phyloP scores from a whole-genome alignment of 92 coral and sea anemone species.

The Siderastrea radians region DNA sequence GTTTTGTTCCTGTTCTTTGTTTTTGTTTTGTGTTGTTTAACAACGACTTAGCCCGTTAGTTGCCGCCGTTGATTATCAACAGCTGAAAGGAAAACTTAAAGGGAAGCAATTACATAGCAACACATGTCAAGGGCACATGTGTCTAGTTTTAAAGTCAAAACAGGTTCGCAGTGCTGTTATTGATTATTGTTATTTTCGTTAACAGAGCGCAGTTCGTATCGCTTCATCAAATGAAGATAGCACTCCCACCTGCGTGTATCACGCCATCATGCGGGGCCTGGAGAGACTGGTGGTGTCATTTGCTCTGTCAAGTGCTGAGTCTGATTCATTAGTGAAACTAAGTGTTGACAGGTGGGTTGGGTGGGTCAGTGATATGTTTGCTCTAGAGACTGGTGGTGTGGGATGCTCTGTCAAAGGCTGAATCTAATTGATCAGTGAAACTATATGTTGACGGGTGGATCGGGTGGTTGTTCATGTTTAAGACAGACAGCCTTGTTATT shows the following conservation, averaged over 20 bases:
- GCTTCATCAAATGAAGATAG: conserved; percentile 96
- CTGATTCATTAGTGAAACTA: conserved; percentile 93
- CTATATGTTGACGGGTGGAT: conserved; percentile 96
- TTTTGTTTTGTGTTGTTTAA: too few species aligned
- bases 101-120: too few species aligned
- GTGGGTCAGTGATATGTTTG: neutral
- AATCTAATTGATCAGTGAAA: conserved; percentile 91
- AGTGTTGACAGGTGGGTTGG: conserved; percentile 94
- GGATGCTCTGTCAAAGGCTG: conserved; percentile 89
- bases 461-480: neutral
- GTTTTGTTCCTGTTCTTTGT: too few species aligned
- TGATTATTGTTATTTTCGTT: neutral
- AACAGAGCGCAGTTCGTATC: conserved; percentile 87
- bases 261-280: conserved; percentile 96
- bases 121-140: too few species aligned
- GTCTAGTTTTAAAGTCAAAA: too few species aligned
- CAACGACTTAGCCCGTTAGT: too few species aligned
- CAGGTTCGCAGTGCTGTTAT: neutral
- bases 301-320: conserved; percentile 90
- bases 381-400: conserved; percentile 95
- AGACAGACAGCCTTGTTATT: neutral
- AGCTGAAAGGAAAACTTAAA: too few species aligned
- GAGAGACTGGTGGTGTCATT: conserved; percentile 99
- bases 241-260: conserved; percentile 92
- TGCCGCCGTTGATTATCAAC: too few species aligned